Evolutionary conservation across 2,113 vertebrate genomes (phyloP), one percentile per base, ranked within the genome.

Genomic region (Gasterosteus nipponicus): DNA sequence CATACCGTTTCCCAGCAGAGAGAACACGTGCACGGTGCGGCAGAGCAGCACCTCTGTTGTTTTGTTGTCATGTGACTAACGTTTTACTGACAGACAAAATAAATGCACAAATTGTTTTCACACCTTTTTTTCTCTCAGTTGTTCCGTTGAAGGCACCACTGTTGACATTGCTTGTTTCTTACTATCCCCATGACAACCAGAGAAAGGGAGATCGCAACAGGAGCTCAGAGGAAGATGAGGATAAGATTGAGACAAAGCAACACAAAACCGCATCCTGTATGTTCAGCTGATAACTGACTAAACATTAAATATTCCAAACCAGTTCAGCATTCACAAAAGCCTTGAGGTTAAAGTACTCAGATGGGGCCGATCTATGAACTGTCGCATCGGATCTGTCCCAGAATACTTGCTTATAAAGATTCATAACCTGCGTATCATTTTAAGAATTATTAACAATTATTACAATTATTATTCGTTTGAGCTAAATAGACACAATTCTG

Each of bases 191-290:
- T 93, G 84, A 86, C 82, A 82, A 90, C 86, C 75, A 42, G 64
- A 58, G 67, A 60, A 49, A 75, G 54, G 19, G 65, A 79, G 75
- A 82, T 82, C 19, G 59, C 51, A 70, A 60, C 56, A 51, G 61
- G n/a, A 85, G 80, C 60, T 49, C 51, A 73, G 59, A 54, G 58
- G 58, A 79, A 69, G 62, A 81, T 71, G 53, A 61, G 66, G 29
- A 59, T 33, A 41, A 47, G 42, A 74, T 66, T 46, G 59, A 96
- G 47, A 87, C 92, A 42, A 95, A 95, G 93, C 15, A 51, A 63
- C 0, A 57, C 44, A 68, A 38, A 69, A 59, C 5, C 1, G 11
- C 12, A 44, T 15, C 31, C 35, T 64, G 12, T 35, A 58, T 69
- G 59, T 73, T 79, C 53, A 75, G 29, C 64, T 61, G 49, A 59